These are phyloP conservation scores for Hylyphantes graminicola DNA, from an alignment of 1,140 invertebrate genomes.

Conservation along the genomic window DNA sequence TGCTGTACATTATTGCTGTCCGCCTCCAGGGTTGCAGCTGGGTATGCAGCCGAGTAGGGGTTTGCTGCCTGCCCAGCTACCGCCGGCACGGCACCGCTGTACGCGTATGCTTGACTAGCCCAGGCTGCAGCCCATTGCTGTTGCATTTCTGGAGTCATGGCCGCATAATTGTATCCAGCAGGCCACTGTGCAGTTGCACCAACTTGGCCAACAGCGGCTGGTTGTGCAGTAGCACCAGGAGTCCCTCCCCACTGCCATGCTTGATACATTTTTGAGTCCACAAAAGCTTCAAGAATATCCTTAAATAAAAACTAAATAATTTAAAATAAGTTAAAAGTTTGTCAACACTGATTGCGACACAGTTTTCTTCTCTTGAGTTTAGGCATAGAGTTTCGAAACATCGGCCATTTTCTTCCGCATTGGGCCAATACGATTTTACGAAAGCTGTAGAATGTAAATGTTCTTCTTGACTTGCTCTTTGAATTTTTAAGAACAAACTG, in stretches of 20 bases:
- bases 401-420: too few relatives aligned
- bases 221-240: constrained; percentile 17
- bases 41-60: constrained; percentile 5
- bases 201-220: constrained; percentile 29
- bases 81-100: constrained; percentile 5
- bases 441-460: too few relatives aligned
- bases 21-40: not conserved
- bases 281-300: constrained; percentile 1
- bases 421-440: too few relatives aligned
- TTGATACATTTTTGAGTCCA: constrained; percentile 36
- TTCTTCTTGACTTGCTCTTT: too few relatives aligned
- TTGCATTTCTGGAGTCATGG: constrained; percentile 43
- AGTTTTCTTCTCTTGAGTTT: too few relatives aligned
- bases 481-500: too few relatives aligned
- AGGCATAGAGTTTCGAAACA: too few relatives aligned
- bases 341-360: too few relatives aligned
- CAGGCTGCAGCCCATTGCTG: constrained; percentile 48
- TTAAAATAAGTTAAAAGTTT: too few relatives aligned
- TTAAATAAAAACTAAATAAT: not conserved
- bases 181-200: constrained; percentile 41
- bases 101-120: constrained; percentile 39
- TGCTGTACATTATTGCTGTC: not conserved
- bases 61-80: constrained; percentile 33
- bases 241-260: constrained; percentile 48
- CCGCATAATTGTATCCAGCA: constrained; percentile 39